Evolutionary conservation across 1,140 invertebrate species (phyloP).

Genomic region (Orchestia grillus): DNA sequence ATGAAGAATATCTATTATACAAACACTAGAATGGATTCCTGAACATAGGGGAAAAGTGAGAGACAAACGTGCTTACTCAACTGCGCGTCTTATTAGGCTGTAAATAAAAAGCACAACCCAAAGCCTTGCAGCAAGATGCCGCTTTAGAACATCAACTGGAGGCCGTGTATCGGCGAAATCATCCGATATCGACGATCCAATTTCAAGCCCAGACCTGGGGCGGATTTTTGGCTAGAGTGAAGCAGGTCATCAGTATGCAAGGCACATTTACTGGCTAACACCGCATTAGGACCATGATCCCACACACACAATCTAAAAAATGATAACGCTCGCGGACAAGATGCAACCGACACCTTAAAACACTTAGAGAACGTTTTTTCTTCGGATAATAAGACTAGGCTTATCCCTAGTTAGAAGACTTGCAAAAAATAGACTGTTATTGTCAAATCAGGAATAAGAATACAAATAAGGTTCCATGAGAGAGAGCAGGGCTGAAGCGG

Average conservation of each 20-base stretch:
- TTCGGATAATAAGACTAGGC: not conserved
- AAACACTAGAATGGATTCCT: not conserved
- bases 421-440: not conserved
- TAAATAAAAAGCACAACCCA: constrained; percentile 15
- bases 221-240: constrained; percentile 37
- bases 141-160: not conserved
- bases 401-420: not conserved
- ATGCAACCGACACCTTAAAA: not conserved
- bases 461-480: not conserved
- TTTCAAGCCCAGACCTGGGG: constrained; percentile 37
- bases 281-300: constrained; percentile 29
- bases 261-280: constrained; percentile 34
- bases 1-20: not conserved
- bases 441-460: not conserved
- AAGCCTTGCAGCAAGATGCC: constrained; percentile 7
- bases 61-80: not conserved
- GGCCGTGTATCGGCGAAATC: constrained; percentile 25
- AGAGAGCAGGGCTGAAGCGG: not conserved
- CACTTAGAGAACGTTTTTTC: not conserved
- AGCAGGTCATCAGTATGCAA: constrained; percentile 52
- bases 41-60: not conserved
- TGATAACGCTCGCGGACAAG: not conserved
- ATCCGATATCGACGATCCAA: constrained; percentile 51
- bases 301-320: not conserved
- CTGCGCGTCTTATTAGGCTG: not conserved